Conservation (phyloP, 2,797 vertebrate genomes). For the Typhlichthys subterraneus region DNA sequence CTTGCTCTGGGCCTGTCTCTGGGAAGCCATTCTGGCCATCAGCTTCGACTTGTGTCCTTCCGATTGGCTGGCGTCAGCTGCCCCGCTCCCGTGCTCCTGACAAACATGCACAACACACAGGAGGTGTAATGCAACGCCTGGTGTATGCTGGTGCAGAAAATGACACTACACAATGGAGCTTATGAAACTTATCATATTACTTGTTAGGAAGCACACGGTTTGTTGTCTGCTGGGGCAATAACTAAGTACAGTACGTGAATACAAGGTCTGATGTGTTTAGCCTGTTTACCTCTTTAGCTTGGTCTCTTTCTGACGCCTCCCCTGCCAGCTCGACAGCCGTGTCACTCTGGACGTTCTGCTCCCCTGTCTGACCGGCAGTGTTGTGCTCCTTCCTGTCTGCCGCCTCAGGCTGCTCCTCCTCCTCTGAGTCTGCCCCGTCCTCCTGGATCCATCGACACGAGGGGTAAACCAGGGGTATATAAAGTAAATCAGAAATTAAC, state of each 20-base stretch:
- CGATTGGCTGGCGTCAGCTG: conserved; percentile 89
- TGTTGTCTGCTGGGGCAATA: neutral
- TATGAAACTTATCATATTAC: neutral
- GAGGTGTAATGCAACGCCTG: too few species aligned
- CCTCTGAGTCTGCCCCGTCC: conserved; percentile 70
- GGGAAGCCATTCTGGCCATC: conserved; percentile 84
- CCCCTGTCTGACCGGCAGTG: conserved; percentile 84
- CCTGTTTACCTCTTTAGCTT: conserved; percentile 88
- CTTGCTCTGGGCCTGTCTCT: conserved; percentile 81
- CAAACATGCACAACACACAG: conserved; percentile 1
- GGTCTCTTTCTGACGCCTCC: conserved; percentile 85
- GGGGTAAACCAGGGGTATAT: neutral
- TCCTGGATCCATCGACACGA: conserved; percentile 34
- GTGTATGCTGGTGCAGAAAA: neutral
- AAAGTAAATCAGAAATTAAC: neutral
- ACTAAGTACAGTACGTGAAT: neutral
- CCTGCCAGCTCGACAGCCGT: conserved; percentile 90
- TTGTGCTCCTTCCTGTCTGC: conserved; percentile 85
- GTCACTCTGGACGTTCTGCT: conserved; percentile 89
- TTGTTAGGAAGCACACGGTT: too few species aligned
- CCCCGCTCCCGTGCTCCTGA: conserved; percentile 90
- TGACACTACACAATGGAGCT: neutral
- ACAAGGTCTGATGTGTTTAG: neutral
- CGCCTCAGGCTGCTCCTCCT: conserved; percentile 78
- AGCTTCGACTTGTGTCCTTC: conserved; percentile 91